A percentile compares a stretch with the other conserved stretches of the same genome.
phyloP scores from a whole-genome alignment of 2,113 vertebrate genomes.

The Todiramphus chloris region DNA sequence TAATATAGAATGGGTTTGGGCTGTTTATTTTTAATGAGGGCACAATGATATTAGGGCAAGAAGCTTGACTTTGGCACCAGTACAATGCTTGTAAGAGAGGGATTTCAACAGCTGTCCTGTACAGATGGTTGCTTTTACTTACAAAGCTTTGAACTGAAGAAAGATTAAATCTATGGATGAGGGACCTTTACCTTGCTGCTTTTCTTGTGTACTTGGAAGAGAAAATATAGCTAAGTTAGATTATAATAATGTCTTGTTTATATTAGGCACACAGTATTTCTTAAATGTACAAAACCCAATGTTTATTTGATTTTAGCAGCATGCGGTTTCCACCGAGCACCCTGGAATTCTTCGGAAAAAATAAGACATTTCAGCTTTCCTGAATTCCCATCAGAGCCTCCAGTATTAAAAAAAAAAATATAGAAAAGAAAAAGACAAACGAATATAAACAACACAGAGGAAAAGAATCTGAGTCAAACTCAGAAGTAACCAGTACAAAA shows the following conservation, averaged over 20 bases:
- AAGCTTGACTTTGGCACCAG: slow-evolving; percentile 45
- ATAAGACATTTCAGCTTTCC: background rate
- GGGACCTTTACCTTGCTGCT: background rate
- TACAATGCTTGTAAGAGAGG: background rate
- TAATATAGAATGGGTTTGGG: background rate
- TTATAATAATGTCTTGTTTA: background rate
- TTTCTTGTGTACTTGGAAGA: background rate
- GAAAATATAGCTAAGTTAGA: background rate
- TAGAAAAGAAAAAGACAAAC: background rate
- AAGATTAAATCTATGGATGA: background rate
- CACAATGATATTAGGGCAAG: background rate
- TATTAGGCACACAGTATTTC: background rate
- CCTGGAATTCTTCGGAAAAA: background rate
- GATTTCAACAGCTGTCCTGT: slow-evolving; percentile 52
- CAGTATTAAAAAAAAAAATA: background rate
- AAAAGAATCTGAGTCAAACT: background rate
- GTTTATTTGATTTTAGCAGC: background rate
- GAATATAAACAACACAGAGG: background rate
- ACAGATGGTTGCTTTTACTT: slow-evolving; percentile 58
- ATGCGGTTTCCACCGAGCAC: fast-evolving
- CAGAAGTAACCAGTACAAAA: slow-evolving; percentile 54
- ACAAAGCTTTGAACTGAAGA: slow-evolving; percentile 28
- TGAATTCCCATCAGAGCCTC: background rate
- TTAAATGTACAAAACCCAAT: background rate
- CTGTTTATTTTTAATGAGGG: slow-evolving; percentile 5